Conservation (phyloP, 2,113 vertebrate genomes). For the Atherinomorus stipes region DNA sequence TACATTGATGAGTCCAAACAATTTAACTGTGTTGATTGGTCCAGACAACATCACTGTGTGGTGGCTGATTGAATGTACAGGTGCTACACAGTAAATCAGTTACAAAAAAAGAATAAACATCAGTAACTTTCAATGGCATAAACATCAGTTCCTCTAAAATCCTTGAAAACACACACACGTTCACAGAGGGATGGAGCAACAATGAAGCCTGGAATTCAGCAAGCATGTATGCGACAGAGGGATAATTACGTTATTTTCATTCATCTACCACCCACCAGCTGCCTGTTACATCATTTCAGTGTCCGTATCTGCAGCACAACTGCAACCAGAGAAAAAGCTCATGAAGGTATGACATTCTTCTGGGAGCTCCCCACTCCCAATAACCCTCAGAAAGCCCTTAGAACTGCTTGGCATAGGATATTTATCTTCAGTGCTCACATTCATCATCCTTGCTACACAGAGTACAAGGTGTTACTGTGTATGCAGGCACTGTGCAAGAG, state of each 20-base stretch:
- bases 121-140: neutral
- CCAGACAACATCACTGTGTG: neutral
- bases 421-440: slow-evolving; percentile 67
- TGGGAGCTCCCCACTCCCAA: neutral
- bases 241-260: neutral
- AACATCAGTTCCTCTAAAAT: no score
- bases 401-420: slow-evolving; percentile 54
- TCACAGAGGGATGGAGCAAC: no score
- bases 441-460: slow-evolving; percentile 61
- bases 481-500: slow-evolving; percentile 16
- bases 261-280: neutral
- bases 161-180: no score
- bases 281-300: neutral
- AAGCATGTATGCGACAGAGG: neutral
- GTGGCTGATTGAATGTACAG: neutral
- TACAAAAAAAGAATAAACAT: neutral
- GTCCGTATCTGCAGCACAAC: neutral
- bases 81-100: neutral
- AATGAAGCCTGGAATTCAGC: neutral
- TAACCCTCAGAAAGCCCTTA: neutral
- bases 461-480: slow-evolving; percentile 23
- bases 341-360: neutral
- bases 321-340: slow-evolving; percentile 1
- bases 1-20: neutral
- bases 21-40: neutral